Evolutionary conservation across 2,888 invertebrate species (phyloP).

Genomic region (Oxyteleia sp.): DNA sequence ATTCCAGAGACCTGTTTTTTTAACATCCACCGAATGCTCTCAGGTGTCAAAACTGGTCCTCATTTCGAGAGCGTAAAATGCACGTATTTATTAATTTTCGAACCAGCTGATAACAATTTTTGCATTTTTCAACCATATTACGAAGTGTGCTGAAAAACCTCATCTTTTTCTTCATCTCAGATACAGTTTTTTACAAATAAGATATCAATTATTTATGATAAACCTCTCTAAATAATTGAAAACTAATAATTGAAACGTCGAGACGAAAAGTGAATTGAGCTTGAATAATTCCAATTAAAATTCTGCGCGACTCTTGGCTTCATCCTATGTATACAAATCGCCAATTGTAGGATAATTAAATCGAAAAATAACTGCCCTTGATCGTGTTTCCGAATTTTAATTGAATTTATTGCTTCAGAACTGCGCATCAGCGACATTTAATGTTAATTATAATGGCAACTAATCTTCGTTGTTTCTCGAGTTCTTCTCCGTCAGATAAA

Average conservation of each 20-base stretch:
- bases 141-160: not conserved
- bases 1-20: constrained; percentile 15
- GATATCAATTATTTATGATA: not conserved
- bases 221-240: not conserved
- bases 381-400: constrained; percentile 17
- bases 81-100: constrained; percentile 34
- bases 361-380: constrained; percentile 9
- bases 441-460: no score
- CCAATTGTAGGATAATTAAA: constrained; percentile 22
- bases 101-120: constrained; percentile 10
- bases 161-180: no score
- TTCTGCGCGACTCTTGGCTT: not conserved
- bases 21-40: constrained; percentile 1
- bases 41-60: constrained; percentile 17
- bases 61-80: constrained; percentile 19
- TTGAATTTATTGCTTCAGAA: constrained; percentile 2
- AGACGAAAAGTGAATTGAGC: not conserved
- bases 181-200: not conserved
- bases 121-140: not conserved
- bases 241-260: not conserved
- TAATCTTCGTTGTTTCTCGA: constrained; percentile 4
- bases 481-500: no score
- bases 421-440: no score
- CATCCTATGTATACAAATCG: constrained; percentile 18
- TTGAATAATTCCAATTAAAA: constrained; percentile 6